These are phyloP conservation scores for Dendrolimus houi DNA, from an alignment of 2,888 invertebrate species.

Conservation along the genomic window DNA sequence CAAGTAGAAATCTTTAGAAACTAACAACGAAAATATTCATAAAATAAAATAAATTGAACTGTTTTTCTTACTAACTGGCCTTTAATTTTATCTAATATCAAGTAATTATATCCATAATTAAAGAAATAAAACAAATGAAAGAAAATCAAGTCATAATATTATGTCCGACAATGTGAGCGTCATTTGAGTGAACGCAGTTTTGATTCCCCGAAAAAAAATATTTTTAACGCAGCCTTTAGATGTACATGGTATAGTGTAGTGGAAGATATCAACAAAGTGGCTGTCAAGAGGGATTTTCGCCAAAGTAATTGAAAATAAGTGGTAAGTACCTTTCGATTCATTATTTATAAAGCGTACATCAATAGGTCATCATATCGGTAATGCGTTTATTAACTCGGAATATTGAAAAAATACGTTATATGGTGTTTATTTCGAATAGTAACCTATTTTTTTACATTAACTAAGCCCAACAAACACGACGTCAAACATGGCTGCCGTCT, in stretches of 20 bases:
- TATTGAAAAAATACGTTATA: constrained; percentile 5
- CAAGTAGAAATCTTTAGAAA: too few relatives aligned
- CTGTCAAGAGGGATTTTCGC: background rate
- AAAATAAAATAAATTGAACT: too few relatives aligned
- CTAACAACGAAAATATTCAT: too few relatives aligned
- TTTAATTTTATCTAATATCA: too few relatives aligned
- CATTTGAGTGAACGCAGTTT: too few relatives aligned
- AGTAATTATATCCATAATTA: too few relatives aligned
- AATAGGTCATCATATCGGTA: constrained; percentile 4
- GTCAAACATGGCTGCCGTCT: background rate
- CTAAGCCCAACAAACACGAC: background rate
- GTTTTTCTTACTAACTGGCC: too few relatives aligned
- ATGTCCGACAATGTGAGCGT: too few relatives aligned
- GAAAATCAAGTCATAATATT: too few relatives aligned
- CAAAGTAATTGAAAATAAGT: constrained; percentile 2
- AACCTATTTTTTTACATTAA: too few relatives aligned
- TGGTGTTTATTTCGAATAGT: constrained; percentile 3
- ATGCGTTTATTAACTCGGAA: constrained; percentile 3
- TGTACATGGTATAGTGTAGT: background rate
- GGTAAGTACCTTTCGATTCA: constrained; percentile 6
- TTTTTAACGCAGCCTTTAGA: background rate
- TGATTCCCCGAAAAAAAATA: too few relatives aligned
- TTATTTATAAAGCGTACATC: constrained; percentile 5
- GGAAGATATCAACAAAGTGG: background rate
- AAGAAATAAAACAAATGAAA: too few relatives aligned